Percentiles rank a stretch among this genome's conserved stretches.
Evolutionary conservation across 2,797 vertebrate genomes (phyloP).

Genomic region (Scarus forsteni): DNA sequence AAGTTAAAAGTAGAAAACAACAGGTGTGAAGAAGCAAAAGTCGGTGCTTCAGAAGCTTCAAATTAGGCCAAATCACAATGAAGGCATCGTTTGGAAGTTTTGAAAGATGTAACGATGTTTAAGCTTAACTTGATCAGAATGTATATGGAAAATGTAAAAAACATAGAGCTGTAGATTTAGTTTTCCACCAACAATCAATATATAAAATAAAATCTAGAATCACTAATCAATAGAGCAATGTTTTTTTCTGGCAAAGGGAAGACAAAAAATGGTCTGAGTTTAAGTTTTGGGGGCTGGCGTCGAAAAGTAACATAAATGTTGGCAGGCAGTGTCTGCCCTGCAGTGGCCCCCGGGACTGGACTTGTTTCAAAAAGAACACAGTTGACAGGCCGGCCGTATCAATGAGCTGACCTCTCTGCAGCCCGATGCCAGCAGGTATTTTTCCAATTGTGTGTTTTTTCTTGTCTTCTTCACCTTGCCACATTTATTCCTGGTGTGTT

Average conservation of each 20-base stretch:
- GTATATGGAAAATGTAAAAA: no score
- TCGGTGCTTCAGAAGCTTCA: no score
- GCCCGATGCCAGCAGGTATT: slow-evolving; percentile 69
- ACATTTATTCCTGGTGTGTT: slow-evolving; percentile 66
- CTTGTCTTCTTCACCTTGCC: slow-evolving; percentile 74
- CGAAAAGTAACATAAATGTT: slow-evolving; percentile 66
- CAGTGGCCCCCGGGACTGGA: slow-evolving; percentile 62
- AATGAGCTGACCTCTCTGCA: slow-evolving; percentile 77
- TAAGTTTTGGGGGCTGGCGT: slow-evolving; percentile 23
- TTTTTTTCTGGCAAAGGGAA: slow-evolving; percentile 7
- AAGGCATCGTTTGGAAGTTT: no score
- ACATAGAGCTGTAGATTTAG: no score
- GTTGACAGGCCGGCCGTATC: slow-evolving; percentile 74
- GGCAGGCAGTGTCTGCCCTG: slow-evolving; percentile 60
- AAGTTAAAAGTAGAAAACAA: no score
- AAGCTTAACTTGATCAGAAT: no score
- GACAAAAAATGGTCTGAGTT: slow-evolving; percentile 24
- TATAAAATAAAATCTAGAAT: background rate
- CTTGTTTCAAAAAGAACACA: slow-evolving; percentile 70
- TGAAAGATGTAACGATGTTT: no score
- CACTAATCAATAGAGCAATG: background rate
- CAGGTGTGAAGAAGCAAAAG: no score
- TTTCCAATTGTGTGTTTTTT: slow-evolving; percentile 68
- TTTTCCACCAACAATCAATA: background rate
- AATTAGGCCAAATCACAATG: no score